A percentile compares a stretch with the other conserved stretches of the same genome.
Conservation (phyloP, 2,113 vertebrate species). For the Poicephalus meyeri region DNA sequence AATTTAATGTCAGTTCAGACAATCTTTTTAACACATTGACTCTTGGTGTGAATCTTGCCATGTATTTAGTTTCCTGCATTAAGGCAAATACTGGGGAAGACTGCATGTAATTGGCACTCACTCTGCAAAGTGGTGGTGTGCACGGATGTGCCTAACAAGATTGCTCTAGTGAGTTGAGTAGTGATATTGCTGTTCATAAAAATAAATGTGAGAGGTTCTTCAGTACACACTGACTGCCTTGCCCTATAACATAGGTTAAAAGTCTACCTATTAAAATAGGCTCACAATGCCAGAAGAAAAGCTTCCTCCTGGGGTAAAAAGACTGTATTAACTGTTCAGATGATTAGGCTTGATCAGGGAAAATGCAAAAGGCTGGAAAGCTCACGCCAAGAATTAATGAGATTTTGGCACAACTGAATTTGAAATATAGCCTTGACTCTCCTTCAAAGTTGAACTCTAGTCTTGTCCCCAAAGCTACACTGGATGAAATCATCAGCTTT, state of each 20-base stretch:
- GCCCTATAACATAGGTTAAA: neutral
- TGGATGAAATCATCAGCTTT: neutral
- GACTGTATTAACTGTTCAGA: neutral
- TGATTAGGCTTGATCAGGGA: neutral
- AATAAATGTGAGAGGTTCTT: neutral
- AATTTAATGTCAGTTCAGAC: slow-evolving; percentile 31
- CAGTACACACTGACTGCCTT: neutral
- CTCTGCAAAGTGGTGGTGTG: neutral
- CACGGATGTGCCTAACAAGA: neutral
- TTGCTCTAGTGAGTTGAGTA: neutral
- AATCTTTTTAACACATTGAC: slow-evolving; percentile 26
- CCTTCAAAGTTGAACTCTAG: neutral
- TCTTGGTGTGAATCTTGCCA: neutral
- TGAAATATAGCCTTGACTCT: neutral
- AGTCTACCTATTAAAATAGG: neutral
- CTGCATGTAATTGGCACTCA: neutral
- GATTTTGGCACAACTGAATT: slow-evolving; percentile 14
- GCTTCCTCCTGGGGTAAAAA: neutral
- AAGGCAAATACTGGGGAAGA: neutral
- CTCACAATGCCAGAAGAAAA: neutral
- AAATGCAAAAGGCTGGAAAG: slow-evolving; percentile 17
- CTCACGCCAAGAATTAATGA: slow-evolving; percentile 39
- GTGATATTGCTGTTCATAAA: neutral
- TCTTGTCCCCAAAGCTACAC: neutral
- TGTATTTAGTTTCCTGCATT: neutral